These are phyloP conservation scores for Glossophaga mutica DNA, from an alignment of 2,797 vertebrate genomes.

Conservation along the genomic window DNA sequence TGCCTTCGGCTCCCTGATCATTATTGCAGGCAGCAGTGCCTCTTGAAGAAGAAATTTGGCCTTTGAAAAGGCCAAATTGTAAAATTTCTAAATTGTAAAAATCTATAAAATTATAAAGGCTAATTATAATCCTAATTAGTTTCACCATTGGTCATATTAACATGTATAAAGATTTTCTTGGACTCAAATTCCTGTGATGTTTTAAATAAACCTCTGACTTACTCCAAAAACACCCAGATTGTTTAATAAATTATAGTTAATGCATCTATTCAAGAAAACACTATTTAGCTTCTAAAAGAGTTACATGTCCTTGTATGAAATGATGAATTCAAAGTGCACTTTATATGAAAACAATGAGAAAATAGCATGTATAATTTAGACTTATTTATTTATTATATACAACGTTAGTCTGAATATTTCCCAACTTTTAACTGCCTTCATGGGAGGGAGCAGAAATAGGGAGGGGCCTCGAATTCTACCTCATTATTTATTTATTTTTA, in stretches of 20 bases:
- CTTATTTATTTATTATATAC: neutral
- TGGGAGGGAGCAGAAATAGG: neutral
- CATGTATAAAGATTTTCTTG: neutral
- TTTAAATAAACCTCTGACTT: neutral
- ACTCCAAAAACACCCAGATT: neutral
- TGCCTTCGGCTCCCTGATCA: neutral
- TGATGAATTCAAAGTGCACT: neutral
- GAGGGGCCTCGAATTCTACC: neutral
- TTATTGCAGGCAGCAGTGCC: neutral
- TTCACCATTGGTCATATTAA: neutral
- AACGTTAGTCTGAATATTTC: neutral
- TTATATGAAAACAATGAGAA: neutral
- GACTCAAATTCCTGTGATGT: neutral
- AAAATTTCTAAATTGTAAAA: neutral
- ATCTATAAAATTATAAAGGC: neutral
- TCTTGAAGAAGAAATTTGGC: neutral
- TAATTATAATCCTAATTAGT: neutral
- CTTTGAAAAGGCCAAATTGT: conserved; percentile 12
- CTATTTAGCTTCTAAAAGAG: neutral
- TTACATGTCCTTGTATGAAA: neutral
- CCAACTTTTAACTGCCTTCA: neutral
- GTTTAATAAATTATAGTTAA: neutral
- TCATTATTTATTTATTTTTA: neutral
- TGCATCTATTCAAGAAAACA: neutral
- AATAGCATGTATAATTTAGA: neutral